Conservation (phyloP, 2,888 invertebrate genomes). For the Scaptomyza flava region DNA sequence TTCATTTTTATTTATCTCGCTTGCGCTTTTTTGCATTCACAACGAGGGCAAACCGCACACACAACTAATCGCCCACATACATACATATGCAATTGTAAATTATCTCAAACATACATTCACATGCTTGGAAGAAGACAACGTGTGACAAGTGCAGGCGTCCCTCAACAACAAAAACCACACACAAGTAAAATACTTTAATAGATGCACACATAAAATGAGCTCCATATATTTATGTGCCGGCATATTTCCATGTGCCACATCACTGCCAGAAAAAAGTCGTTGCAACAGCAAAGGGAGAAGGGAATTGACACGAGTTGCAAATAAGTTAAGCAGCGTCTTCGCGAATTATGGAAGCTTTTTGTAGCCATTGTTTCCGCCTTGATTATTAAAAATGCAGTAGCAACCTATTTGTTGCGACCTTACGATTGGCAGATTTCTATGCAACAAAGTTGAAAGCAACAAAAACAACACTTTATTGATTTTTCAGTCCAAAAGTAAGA, state of each 20-base stretch:
- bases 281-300: too few species aligned
- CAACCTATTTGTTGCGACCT: too few species aligned
- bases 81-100: conserved; percentile 56
- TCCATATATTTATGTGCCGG: conserved; percentile 68
- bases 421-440: conserved; percentile 27
- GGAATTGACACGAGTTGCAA: too few species aligned
- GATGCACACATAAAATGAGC: conserved; percentile 75
- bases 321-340: too few species aligned
- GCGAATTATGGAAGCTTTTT: too few species aligned
- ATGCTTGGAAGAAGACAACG: conserved; percentile 55
- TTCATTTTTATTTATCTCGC: conserved; percentile 51
- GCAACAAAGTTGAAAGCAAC: background rate
- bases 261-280: too few species aligned
- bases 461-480: conserved; percentile 20
- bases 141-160: conserved; percentile 65
- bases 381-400: too few species aligned
- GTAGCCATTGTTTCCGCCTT: too few species aligned
- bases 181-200: conserved; percentile 53
- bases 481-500: background rate
- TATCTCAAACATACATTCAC: conserved; percentile 46
- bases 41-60: conserved; percentile 66
- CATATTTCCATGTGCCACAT: too few species aligned
- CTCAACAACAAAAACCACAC: conserved; percentile 19
- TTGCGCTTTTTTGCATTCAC: conserved; percentile 70
- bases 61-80: background rate